Base-by-base conservation (phyloP, 2,888 invertebrate species). In the Conchocele bisecta region DNA sequence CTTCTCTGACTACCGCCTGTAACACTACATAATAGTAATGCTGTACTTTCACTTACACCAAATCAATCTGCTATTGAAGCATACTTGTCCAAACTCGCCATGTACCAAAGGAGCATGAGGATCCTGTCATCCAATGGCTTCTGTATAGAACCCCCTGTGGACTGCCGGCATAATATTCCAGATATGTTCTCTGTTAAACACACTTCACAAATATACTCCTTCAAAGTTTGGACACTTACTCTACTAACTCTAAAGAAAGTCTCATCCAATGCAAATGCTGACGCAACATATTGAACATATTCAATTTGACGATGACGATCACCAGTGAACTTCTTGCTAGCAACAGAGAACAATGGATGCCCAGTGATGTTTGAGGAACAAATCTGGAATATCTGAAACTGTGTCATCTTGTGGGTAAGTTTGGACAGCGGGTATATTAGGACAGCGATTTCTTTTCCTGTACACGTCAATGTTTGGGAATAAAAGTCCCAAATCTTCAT, bases 1-100 rank as follows among this genome's bases (percentile, higher is more conserved):
- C 42, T 35, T 68, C 61, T 11, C 29, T 17, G 20, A 41, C 41
- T 37, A 69, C 69, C 22, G n/a, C 51, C 59, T 57, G 56, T 6
- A 68, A 31, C 20, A 61, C 31, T 1, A 68, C 26, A 17, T 54
- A 68, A 35, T 68, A 61, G 20, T 13, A 61, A 24, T 57, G 64
- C 35, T n/a, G 64, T 56, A n/a, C 42, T 42, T 37, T 56, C 64
- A 37, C 64, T 64, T 15, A 56, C 35, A 35, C 64, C 64, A 64
- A 64, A 64, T 46, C 35, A 33, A 24, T 64, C 64, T 46, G 56
- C 64, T 48, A 64, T 64, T 0, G 56, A 44, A 13, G 56, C 33
- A 56, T 56, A 56, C 24, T 33, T 64, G 26, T 64, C 64, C 20
- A 56, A 26, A 24, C 56, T 64, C 1, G 56, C 44, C 56, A 64